Evolutionary conservation across 2,113 vertebrate species (phyloP).

Genomic region (Gadus chalcogrammus): DNA sequence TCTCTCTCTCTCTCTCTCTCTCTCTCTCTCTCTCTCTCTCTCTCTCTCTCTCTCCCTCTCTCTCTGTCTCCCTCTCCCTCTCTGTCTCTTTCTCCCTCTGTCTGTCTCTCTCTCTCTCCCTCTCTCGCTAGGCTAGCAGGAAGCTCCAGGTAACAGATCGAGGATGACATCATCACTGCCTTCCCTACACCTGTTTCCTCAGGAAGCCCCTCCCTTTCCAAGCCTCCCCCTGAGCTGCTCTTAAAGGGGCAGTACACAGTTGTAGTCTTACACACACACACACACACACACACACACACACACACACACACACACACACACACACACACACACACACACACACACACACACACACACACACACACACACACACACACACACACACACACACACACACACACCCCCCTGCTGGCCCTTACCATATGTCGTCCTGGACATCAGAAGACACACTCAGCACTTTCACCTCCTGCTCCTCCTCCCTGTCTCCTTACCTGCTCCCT

Average conservation of each 20-base stretch:
- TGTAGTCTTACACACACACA: no score
- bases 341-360: background rate
- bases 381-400: constrained; percentile 1
- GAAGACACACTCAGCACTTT: background rate
- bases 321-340: background rate
- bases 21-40: background rate
- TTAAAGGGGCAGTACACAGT: constrained; percentile 61
- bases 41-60: background rate
- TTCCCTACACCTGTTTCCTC: constrained; percentile 72
- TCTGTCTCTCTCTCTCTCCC: background rate
- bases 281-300: background rate
- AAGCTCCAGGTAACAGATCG: constrained; percentile 68
- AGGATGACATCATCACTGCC: constrained; percentile 73
- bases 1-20: background rate
- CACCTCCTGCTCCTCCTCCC: constrained; percentile 1
- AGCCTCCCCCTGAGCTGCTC: constrained; percentile 40
- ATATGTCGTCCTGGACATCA: background rate
- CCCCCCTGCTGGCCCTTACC: background rate
- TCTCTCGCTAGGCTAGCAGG: constrained; percentile 14
- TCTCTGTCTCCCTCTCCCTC: background rate
- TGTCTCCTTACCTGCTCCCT: no score
- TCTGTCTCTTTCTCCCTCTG: background rate
- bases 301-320: background rate
- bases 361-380: constrained; percentile 1
- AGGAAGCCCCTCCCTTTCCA: constrained; percentile 51